phyloP scores from a whole-genome alignment of 2,888 invertebrate species.

The Drosophila mettleri region DNA sequence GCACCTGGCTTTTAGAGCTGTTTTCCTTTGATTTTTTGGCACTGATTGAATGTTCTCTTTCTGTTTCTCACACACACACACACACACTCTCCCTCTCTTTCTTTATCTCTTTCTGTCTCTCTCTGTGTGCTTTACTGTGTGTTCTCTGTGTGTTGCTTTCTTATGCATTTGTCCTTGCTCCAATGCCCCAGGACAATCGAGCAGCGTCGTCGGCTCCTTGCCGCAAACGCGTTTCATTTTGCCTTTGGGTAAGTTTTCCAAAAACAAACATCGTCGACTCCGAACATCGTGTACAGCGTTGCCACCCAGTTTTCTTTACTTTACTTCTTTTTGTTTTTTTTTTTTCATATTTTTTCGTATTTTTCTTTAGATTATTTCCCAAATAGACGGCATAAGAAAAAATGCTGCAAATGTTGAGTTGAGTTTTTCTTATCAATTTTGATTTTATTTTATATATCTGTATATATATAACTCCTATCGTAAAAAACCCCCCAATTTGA shows the following conservation, averaged over 20 bases:
- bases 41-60: slow-evolving; percentile 60
- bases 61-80: slow-evolving; percentile 32
- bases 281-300: slow-evolving; percentile 10
- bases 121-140: slow-evolving; percentile 47
- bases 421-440: slow-evolving; percentile 37
- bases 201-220: slow-evolving; percentile 35
- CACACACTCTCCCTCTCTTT: slow-evolving; percentile 21
- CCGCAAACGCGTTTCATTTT: slow-evolving; percentile 77
- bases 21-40: slow-evolving; percentile 23
- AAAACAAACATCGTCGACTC: slow-evolving; percentile 7
- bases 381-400: slow-evolving; percentile 82
- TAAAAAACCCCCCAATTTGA: slow-evolving; percentile 25
- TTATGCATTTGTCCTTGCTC: slow-evolving; percentile 40
- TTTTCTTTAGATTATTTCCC: slow-evolving; percentile 82
- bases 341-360: slow-evolving; percentile 21
- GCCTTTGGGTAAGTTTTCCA: slow-evolving; percentile 79
- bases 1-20: slow-evolving; percentile 48
- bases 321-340: slow-evolving; percentile 24
- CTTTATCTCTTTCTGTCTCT: neutral
- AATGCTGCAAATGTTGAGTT: slow-evolving; percentile 80
- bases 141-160: slow-evolving; percentile 34
- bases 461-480: slow-evolving; percentile 14
- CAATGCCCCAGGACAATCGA: slow-evolving; percentile 65
- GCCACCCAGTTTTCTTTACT: slow-evolving; percentile 30
- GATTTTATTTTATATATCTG: slow-evolving; percentile 53